Base-by-base conservation (phyloP, 2,888 invertebrate genomes). In the Arrhopalites spinosus region DNA sequence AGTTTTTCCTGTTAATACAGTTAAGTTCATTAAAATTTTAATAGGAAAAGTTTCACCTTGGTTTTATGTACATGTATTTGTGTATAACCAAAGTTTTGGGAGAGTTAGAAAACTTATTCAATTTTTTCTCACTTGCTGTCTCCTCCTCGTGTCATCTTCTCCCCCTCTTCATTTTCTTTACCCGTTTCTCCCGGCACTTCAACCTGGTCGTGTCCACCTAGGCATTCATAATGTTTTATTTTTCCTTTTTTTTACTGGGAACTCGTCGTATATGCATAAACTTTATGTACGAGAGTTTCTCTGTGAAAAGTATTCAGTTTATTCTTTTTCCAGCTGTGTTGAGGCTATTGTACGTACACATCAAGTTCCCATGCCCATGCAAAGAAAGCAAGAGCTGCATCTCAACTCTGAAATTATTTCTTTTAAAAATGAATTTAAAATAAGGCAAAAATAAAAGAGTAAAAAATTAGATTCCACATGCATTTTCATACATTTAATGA, bases 11-110 rank as follows among this genome's bases (percentile, higher is more conserved):
- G 67, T 67, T 67, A 43, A 67, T 67, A 43, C 67, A 23, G 67
- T 47, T 67, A 67, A 67, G 45, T 47, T 67, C 67, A 67, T 67
- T 67, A 67, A 67, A 67, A 67, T 67, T 43, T 67, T 67, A 67
- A 67, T 67, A 67, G 67, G 47, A 67, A 67, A 67, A 67, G 23
- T 67, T 67, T 53, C 53, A 53, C 53, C 20, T 53, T 11, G n/a
- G n/a, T n/a, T n/a, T n/a, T n/a, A n/a, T n/a, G n/a, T n/a, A n/a
- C n/a, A n/a, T n/a, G n/a, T n/a, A n/a, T n/a, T n/a, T n/a, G n/a
- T n/a, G n/a, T n/a, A n/a, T n/a, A 64, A 30, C 27, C 64, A 64
- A n/a, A 13, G 11, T 3, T 36, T 36, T 36, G 3, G 23, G 61
- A 15, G 1, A 23, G 13, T 25, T 45, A 7, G 45, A 13, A 67